Evolutionary conservation across 2,888 invertebrate genomes (phyloP), one percentile per base, ranked within the genome.

Genomic region (Lithosia quadra): DNA sequence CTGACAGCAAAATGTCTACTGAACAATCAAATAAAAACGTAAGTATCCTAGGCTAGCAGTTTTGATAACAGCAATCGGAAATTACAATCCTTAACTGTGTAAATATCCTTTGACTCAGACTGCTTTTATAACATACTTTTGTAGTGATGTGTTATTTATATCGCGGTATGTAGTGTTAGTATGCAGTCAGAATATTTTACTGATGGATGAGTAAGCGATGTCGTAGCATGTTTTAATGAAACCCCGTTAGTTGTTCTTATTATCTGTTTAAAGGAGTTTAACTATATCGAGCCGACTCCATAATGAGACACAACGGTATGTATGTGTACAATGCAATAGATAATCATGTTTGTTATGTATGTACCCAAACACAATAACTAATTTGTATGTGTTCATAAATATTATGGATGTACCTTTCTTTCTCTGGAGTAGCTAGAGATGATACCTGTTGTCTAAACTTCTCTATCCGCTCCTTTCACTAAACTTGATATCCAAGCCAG

Each of bases 1-100:
- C 65, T 64, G 65, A 65, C 57, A 64, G 65, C 69, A 91, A 86
- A 83, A 96, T 96, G 96, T 96, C 96, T 33, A 96, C 92, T 86
- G 96, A 96, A 86, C 95, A 95, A 39, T 89, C 95, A 67, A 93
- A 87, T 75, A 89, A 96, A 92, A 96, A 96, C 80, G 96, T 96
- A 93, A 95, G 96, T 63, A 57, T 58, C 71, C 72, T 57, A n/a
- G n/a, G n/a, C n/a, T n/a, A 7, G 10, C 11, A 18, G 53, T 53
- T 8, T 49, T 63, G 43, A 62, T 43, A 22, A 49, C 53, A 55
- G 53, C 34, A 55, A 18, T 63, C 22, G 3, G 34, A 34, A 33
- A 55, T 33, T 28, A 49, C 8, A n/a, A 8, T 53, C n/a, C 28
- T 11, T 33, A 49, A 28, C 21, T 28, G n/a, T 63, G 33, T 63